Percentiles rank a stretch among this genome's conserved stretches.
These are phyloP conservation scores for Cheiracanthium punctorium DNA, from an alignment of 2,888 invertebrate species.

Conservation along the genomic window DNA sequence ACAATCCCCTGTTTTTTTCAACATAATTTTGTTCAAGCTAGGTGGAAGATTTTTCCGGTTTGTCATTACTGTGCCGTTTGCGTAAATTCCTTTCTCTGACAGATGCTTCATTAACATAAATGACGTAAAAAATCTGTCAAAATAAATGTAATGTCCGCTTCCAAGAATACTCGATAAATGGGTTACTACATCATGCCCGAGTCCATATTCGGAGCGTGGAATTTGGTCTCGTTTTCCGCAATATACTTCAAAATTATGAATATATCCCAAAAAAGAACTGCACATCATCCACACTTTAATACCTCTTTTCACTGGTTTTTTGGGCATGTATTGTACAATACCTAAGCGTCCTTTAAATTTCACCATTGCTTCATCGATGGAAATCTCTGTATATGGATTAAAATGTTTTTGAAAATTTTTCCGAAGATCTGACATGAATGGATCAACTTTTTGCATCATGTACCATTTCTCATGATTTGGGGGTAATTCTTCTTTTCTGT, in stretches of 20 bases:
- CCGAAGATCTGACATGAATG: not conserved
- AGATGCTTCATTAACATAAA: too few species aligned
- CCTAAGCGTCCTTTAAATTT: conserved; percentile 19
- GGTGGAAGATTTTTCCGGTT: not conserved
- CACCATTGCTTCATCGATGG: conserved; percentile 10
- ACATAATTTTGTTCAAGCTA: not conserved
- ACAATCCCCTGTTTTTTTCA: not conserved
- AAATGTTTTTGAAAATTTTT: not conserved
- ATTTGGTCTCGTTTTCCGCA: not conserved
- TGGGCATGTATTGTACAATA: conserved; percentile 17
- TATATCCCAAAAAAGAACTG: not conserved
- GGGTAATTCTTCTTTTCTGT: not conserved
- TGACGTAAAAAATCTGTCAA: too few species aligned
- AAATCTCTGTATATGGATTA: not conserved
- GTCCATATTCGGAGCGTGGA: not conserved
- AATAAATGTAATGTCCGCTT: too few species aligned
- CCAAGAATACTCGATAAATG: too few species aligned
- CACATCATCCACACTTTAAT: conserved; percentile 11
- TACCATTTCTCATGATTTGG: not conserved
- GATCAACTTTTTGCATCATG: conserved; percentile 20
- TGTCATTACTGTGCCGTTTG: not conserved
- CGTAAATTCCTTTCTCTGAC: not conserved
- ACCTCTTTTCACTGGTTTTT: not conserved
- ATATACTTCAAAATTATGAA: not conserved
- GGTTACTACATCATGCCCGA: not conserved